Percentiles rank a stretch among this genome's conserved stretches.
Evolutionary conservation across 2,113 vertebrate genomes (phyloP).

Genomic region (Nyctibius bracteatus): DNA sequence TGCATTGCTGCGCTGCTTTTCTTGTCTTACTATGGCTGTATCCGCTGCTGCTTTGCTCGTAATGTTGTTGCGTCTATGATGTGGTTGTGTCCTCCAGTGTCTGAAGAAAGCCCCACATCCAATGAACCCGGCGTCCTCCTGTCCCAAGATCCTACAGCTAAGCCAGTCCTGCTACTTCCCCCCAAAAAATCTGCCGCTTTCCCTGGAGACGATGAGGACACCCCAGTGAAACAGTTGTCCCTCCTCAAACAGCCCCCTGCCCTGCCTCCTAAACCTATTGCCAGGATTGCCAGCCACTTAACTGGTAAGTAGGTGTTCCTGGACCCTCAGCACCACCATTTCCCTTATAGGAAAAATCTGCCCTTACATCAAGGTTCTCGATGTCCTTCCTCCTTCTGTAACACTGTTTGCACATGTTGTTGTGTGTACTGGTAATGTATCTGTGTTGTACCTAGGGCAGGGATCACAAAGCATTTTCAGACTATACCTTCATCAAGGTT

Average conservation of each 20-base stretch:
- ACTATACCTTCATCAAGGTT: not conserved
- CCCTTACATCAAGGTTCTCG: not conserved
- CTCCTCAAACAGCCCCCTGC: conserved; percentile 98
- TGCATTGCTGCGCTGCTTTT: conserved; percentile 33
- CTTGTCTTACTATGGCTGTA: not conserved
- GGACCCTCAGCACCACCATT: not conserved
- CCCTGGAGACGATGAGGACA: conserved; percentile 89
- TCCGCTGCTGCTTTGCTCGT: conserved; percentile 59
- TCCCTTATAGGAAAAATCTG: conserved; percentile 29
- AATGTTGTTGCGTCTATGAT: conserved; percentile 77
- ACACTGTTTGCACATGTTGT: not conserved
- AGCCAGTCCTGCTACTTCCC: conserved; percentile 87
- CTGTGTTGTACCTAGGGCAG: not conserved
- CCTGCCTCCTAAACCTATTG: conserved; percentile 96
- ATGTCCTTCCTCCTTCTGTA: not conserved
- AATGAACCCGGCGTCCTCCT: conserved; percentile 83
- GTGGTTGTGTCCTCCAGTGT: conserved; percentile 84
- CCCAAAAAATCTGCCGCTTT: conserved; percentile 90
- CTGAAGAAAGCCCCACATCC: conserved; percentile 87
- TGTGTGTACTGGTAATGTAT: not conserved
- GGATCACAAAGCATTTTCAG: not conserved
- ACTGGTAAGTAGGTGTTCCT: conserved; percentile 82
- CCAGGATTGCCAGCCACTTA: conserved; percentile 93
- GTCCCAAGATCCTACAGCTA: conserved; percentile 89
- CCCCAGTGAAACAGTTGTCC: conserved; percentile 86